Evolutionary conservation across 2,888 invertebrate species (phyloP).

Genomic region (Diabrotica balteata): DNA sequence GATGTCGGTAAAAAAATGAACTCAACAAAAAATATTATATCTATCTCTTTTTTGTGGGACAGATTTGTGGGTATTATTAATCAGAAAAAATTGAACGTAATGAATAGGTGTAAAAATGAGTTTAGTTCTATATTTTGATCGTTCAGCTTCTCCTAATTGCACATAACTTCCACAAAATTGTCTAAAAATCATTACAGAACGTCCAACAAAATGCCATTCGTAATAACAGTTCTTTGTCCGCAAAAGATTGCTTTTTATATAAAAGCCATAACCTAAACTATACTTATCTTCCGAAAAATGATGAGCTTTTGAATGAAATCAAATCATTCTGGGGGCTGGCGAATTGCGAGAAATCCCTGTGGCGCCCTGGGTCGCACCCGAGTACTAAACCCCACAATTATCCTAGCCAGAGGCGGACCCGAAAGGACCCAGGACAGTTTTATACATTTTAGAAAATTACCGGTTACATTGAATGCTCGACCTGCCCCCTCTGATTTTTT

Average conservation of each 20-base stretch:
- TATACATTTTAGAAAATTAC: constrained; percentile 55
- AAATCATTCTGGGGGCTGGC: constrained; percentile 34
- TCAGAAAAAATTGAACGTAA: not conserved
- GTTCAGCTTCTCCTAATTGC: constrained; percentile 11
- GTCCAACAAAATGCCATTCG: constrained; percentile 25
- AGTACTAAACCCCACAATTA: constrained; percentile 50
- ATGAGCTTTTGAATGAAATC: constrained; percentile 38
- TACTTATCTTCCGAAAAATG: constrained; percentile 36
- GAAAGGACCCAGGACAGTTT: constrained; percentile 47
- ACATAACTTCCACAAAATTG: constrained; percentile 15
- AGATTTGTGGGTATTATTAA: no score
- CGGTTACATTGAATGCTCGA: constrained; percentile 47
- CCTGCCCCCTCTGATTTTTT: constrained; percentile 43
- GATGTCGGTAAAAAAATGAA: no score
- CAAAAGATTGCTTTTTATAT: constrained; percentile 34
- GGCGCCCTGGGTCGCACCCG: constrained; percentile 52
- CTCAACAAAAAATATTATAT: no score
- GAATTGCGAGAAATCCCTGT: constrained; percentile 41
- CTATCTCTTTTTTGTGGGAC: no score
- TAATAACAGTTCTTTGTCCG: constrained; percentile 26
- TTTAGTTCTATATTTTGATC: not conserved
- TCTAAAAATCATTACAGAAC: constrained; percentile 18
- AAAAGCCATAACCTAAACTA: constrained; percentile 32
- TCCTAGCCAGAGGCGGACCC: constrained; percentile 41
- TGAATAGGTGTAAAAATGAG: constrained; percentile 7